These are phyloP conservation scores for Meloidogyne hapla DNA, from an alignment of 1,140 invertebrate species.

Conservation along the genomic window DNA sequence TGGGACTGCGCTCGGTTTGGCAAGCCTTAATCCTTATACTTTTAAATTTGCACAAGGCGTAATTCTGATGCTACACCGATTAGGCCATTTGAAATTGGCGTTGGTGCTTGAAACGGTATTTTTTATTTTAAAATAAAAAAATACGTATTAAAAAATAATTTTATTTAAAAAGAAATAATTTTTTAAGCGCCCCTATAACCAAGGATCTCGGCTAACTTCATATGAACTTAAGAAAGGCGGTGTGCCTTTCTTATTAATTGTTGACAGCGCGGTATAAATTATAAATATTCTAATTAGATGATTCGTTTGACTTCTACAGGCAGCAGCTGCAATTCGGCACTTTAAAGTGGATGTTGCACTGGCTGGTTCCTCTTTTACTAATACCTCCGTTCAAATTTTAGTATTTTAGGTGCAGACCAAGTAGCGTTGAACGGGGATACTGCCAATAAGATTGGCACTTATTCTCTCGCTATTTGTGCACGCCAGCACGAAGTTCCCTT, in stretches of 20 bases:
- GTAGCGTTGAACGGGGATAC: constrained; percentile 94
- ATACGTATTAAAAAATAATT: too few relatives aligned
- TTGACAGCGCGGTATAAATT: constrained; percentile 73
- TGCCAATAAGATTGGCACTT: constrained; percentile 98
- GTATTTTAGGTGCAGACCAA: constrained; percentile 79
- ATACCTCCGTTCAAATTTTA: background rate
- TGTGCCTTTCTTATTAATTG: constrained; percentile 86
- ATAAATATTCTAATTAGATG: background rate
- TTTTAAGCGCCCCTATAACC: constrained; percentile 93
- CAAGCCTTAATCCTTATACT: constrained; percentile 18
- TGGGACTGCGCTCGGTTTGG: constrained; percentile 83
- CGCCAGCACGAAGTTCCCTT: constrained; percentile 88
- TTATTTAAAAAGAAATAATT: too few relatives aligned
- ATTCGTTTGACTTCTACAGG: constrained; percentile 70
- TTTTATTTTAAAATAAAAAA: too few relatives aligned
- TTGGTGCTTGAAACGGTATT: constrained; percentile 98
- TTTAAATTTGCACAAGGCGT: constrained; percentile 70
- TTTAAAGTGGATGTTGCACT: constrained; percentile 68
- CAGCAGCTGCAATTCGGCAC: constrained; percentile 80
- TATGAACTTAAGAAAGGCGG: constrained; percentile 90
- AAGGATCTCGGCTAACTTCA: constrained; percentile 87
- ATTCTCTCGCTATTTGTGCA: constrained; percentile 87
- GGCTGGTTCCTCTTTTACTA: constrained; percentile 56
- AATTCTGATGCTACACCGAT: constrained; percentile 76
- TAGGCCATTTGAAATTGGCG: constrained; percentile 76